Conservation (phyloP, 2,888 invertebrate species). For the Lepidonotus clava region DNA sequence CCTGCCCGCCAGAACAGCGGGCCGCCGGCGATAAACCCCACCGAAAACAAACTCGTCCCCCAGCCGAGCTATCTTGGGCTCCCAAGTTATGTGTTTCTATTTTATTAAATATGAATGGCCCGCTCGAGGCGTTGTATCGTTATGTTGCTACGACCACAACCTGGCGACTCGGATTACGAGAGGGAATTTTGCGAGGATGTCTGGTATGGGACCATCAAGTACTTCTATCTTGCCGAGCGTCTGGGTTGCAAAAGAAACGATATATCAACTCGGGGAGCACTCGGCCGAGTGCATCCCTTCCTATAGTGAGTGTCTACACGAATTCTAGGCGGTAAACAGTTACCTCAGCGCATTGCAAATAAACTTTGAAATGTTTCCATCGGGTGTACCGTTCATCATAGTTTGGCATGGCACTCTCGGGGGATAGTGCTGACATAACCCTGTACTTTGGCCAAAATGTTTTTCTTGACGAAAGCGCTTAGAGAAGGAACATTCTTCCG, state of each 20-base stretch:
- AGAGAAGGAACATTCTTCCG: too few relatives aligned
- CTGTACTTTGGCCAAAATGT: too few relatives aligned
- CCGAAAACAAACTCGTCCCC: slow-evolving; percentile 12
- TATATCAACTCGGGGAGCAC: slow-evolving; percentile 14
- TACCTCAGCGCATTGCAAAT: background rate
- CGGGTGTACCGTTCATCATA: too few relatives aligned
- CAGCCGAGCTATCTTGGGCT: background rate
- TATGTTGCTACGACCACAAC: background rate
- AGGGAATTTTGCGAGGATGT: background rate
- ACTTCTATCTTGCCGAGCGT: background rate
- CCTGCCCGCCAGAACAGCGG: background rate
- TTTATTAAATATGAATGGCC: slow-evolving; percentile 25
- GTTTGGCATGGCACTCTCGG: too few relatives aligned
- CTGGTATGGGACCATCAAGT: slow-evolving; percentile 34
- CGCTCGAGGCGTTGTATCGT: background rate
- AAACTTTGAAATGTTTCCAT: too few relatives aligned
- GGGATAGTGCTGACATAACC: too few relatives aligned
- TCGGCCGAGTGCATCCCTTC: background rate
- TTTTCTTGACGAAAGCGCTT: too few relatives aligned
- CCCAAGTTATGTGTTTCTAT: background rate
- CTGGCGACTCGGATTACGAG: background rate
- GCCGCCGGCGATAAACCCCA: background rate
- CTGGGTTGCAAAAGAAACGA: slow-evolving; percentile 20
- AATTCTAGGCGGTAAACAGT: background rate
- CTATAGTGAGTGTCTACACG: slow-evolving; percentile 1